Conservation (phyloP, 2,888 invertebrate genomes). For the Heliconius aoede region DNA sequence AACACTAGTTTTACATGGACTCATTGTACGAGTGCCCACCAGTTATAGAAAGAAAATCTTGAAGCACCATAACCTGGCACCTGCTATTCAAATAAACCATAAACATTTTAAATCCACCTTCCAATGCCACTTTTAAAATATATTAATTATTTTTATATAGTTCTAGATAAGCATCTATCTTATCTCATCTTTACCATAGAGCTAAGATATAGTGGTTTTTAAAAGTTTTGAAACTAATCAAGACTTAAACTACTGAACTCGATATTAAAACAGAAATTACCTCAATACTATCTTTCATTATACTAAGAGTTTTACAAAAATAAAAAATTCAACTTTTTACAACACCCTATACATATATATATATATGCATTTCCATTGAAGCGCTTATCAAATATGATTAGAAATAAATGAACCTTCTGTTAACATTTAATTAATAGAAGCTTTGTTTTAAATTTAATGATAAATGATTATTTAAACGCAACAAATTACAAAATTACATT, state of each 20-base stretch:
- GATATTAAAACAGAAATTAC: no score
- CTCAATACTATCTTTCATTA: neutral
- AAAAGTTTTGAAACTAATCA: no score
- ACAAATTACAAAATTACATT: slow-evolving; percentile 9
- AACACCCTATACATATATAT: slow-evolving; percentile 7
- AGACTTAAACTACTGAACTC: no score
- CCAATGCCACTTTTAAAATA: no score
- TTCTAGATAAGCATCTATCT: no score
- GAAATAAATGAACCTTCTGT: slow-evolving; percentile 9
- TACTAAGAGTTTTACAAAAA: neutral
- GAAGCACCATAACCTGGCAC: neutral
- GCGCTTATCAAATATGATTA: slow-evolving; percentile 16
- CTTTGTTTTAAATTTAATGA: slow-evolving; percentile 16
- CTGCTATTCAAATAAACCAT: neutral
- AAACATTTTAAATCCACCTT: no score
- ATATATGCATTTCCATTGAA: slow-evolving; percentile 5
- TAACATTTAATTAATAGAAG: slow-evolving; percentile 15
- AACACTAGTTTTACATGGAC: neutral
- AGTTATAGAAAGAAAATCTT: neutral
- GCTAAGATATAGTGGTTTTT: no score
- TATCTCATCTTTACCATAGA: no score
- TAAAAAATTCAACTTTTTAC: neutral
- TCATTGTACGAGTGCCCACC: neutral
- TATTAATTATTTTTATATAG: no score
- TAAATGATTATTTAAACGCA: slow-evolving; percentile 17